phyloP scores from a whole-genome alignment of 2,797 vertebrate genomes.

The Microctenopoma steveboyesi region DNA sequence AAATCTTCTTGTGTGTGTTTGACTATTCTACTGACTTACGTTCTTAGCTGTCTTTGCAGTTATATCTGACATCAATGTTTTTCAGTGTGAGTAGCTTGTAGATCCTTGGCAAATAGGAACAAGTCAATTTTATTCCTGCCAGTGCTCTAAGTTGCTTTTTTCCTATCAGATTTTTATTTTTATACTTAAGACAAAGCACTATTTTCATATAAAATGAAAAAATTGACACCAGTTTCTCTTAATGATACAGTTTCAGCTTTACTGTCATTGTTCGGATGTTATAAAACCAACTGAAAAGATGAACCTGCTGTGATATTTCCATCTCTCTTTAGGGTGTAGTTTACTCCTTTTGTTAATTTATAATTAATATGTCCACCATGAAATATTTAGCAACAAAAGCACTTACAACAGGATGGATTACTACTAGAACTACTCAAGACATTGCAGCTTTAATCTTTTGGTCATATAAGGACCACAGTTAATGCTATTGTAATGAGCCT shows the following conservation, averaged over 20 bases:
- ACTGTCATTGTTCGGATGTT: not conserved
- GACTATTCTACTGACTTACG: not conserved
- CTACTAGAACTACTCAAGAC: slow-evolving; percentile 20
- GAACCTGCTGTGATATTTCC: slow-evolving; percentile 14
- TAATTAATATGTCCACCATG: slow-evolving; percentile 62
- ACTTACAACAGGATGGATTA: slow-evolving; percentile 46
- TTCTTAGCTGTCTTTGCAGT: not conserved
- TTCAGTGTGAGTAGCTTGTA: not conserved
- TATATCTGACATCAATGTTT: not conserved
- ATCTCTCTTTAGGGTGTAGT: slow-evolving; percentile 29
- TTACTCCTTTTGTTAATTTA: slow-evolving; percentile 52
- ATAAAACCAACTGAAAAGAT: slow-evolving; percentile 20
- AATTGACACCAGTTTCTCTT: slow-evolving; percentile 4
- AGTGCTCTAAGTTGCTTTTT: not conserved
- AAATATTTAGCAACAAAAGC: slow-evolving; percentile 68
- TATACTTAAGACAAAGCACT: not conserved
- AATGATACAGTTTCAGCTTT: not conserved
- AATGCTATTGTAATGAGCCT: slow-evolving; percentile 1
- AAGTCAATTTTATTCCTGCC: not conserved
- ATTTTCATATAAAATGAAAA: not conserved
- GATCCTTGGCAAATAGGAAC: not conserved
- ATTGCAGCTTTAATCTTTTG: not conserved
- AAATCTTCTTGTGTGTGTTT: slow-evolving; percentile 9
- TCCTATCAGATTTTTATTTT: not conserved
- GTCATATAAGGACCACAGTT: slow-evolving; percentile 4